Percentiles rank a stretch among this genome's conserved stretches.
Evolutionary conservation across 2,113 vertebrate species (phyloP).

Genomic region (Mesocricetus auratus): DNA sequence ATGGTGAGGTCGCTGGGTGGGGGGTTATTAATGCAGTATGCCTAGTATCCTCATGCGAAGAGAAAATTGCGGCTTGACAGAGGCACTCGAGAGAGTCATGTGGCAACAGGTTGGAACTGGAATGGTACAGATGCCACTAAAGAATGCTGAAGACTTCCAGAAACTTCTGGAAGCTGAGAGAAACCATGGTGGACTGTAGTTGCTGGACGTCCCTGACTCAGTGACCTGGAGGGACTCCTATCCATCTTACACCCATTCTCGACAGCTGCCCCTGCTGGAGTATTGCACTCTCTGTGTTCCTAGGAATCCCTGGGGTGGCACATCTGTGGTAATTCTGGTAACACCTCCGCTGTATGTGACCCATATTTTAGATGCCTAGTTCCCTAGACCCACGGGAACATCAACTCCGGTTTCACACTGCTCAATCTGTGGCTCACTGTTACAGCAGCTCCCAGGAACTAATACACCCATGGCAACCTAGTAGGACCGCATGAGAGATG

Average conservation of each 20-base stretch:
- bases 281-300: not conserved
- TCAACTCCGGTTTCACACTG: not conserved
- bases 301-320: not conserved
- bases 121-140: not conserved
- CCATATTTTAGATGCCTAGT: not conserved
- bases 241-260: not conserved
- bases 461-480: not conserved
- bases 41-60: not conserved
- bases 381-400: not conserved
- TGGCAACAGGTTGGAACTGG: not conserved
- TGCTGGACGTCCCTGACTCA: not conserved
- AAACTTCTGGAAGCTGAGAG: no score
- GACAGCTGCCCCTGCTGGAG: not conserved
- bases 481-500: not conserved
- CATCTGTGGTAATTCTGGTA: not conserved
- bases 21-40: rapidly evolving
- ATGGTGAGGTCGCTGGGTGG: not conserved
- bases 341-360: not conserved
- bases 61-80: not conserved
- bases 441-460: no score
- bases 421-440: not conserved
- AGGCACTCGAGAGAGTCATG: not conserved
- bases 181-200: no score
- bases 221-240: not conserved
- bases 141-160: no score